Percentiles rank a stretch among this genome's conserved stretches.
phyloP scores from a whole-genome alignment of 2,797 vertebrate genomes.

The Girardinus metallicus region DNA sequence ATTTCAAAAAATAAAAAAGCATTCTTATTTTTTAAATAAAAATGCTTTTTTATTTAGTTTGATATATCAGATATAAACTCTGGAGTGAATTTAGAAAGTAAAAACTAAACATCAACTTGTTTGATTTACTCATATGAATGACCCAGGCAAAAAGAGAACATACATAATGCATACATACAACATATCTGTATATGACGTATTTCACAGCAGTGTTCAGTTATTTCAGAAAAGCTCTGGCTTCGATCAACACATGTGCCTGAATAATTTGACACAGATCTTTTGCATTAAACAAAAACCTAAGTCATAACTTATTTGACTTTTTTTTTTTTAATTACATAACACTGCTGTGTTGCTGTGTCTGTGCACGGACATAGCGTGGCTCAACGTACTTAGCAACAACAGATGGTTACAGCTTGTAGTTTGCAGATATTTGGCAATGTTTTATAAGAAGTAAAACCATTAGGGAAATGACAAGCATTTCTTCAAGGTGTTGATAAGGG shows the following conservation, averaged over 20 bases:
- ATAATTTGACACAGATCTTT: not conserved
- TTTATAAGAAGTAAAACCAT: not conserved
- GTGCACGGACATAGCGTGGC: not conserved
- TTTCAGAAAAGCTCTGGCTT: not conserved
- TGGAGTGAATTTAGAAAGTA: not conserved
- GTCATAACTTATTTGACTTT: not conserved
- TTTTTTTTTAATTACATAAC: not conserved
- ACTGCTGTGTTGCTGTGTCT: not conserved
- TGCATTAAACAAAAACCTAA: slow-evolving; percentile 2
- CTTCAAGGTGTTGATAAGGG: not conserved
- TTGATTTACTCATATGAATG: not conserved
- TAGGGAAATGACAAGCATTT: not conserved
- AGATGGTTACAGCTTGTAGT: not conserved
- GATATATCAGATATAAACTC: too few relatives aligned
- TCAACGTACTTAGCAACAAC: not conserved
- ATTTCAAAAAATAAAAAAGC: not conserved
- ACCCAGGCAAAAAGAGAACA: not conserved
- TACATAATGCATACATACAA: not conserved
- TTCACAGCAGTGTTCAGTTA: not conserved
- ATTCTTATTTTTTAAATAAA: not conserved
- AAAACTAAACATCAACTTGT: not conserved
- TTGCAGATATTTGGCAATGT: not conserved
- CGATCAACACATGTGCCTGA: not conserved
- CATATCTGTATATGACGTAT: not conserved
- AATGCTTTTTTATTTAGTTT: too few relatives aligned